Evolutionary conservation across 1,140 invertebrate genomes (phyloP).

Genomic region (Anoplophora glabripennis): DNA sequence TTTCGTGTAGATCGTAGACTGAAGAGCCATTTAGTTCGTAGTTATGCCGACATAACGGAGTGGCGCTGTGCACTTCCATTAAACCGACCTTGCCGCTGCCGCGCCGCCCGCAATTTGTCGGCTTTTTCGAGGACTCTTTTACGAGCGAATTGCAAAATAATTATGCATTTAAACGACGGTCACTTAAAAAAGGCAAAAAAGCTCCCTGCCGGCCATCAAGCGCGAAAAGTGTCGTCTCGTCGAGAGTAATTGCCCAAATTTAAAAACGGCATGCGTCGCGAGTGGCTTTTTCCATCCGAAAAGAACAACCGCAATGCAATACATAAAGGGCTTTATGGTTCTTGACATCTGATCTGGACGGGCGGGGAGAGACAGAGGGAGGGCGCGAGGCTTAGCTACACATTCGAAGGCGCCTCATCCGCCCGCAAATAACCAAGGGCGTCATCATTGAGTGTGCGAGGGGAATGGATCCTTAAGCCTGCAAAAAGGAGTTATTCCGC

Average conservation of each 20-base stretch:
- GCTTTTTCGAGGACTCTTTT: slow-evolving; percentile 1
- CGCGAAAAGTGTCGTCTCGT: not conserved
- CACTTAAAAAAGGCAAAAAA: slow-evolving; percentile 9
- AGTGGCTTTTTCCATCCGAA: slow-evolving; percentile 3
- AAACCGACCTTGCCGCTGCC: too few species aligned
- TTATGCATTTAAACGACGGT: slow-evolving; percentile 8
- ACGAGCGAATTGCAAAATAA: slow-evolving; percentile 9
- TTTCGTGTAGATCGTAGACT: too few species aligned
- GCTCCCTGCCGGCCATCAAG: not conserved
- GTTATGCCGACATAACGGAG: too few species aligned
- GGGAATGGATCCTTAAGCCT: slow-evolving; percentile 4
- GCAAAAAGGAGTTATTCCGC: slow-evolving; percentile 16
- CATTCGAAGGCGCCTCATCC: not conserved
- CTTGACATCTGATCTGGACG: too few species aligned
- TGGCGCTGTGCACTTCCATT: too few species aligned
- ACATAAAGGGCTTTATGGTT: too few species aligned
- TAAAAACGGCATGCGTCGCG: slow-evolving; percentile 3
- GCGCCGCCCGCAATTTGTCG: not conserved
- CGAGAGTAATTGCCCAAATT: slow-evolving; percentile 12
- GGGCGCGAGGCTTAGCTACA: too few species aligned
- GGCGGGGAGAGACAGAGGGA: too few species aligned
- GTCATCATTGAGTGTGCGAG: not conserved
- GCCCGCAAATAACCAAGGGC: slow-evolving; percentile 9
- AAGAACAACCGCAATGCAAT: slow-evolving; percentile 6
- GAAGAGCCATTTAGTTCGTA: too few species aligned